Conservation (phyloP, 2,113 vertebrate species). For the Nematolebias whitei region DNA sequence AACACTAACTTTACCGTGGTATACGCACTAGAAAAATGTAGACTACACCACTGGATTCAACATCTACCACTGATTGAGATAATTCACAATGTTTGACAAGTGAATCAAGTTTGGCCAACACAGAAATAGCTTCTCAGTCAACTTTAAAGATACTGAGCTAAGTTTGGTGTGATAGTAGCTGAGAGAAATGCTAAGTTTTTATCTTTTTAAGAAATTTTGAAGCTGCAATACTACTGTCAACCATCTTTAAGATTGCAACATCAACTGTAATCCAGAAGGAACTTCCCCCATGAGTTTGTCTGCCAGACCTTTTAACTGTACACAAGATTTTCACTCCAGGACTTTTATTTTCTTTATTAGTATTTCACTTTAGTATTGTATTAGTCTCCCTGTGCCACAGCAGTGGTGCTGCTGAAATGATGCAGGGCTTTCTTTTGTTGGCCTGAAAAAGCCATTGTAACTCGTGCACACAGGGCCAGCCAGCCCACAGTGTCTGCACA, state of each 20-base stretch:
- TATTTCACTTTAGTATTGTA: constrained; percentile 2
- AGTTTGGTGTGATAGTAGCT: no score
- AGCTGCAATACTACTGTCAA: not conserved
- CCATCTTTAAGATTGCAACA: not conserved
- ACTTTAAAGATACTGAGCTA: not conserved
- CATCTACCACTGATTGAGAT: no score
- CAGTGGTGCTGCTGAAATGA: constrained; percentile 7
- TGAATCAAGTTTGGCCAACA: no score
- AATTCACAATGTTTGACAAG: no score
- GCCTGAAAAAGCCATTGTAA: constrained; percentile 13
- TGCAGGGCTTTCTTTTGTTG: constrained; percentile 12
- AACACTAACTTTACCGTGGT: no score
- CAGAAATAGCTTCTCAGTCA: no score
- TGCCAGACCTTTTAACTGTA: constrained; percentile 5
- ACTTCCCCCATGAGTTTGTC: not conserved
- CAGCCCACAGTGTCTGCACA: constrained; percentile 1
- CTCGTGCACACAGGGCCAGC: not conserved
- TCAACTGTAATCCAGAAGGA: constrained; percentile 4
- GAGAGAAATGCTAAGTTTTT: no score
- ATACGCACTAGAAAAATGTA: no score
- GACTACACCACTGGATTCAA: no score
- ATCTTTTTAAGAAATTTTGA: not conserved
- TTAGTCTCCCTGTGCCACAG: not conserved
- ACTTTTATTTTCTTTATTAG: constrained; percentile 12
- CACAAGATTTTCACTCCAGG: constrained; percentile 6